Evolutionary conservation across 2,888 invertebrate genomes (phyloP), one percentile per base, ranked within the genome.

Genomic region (Oscheius myriophilus): DNA sequence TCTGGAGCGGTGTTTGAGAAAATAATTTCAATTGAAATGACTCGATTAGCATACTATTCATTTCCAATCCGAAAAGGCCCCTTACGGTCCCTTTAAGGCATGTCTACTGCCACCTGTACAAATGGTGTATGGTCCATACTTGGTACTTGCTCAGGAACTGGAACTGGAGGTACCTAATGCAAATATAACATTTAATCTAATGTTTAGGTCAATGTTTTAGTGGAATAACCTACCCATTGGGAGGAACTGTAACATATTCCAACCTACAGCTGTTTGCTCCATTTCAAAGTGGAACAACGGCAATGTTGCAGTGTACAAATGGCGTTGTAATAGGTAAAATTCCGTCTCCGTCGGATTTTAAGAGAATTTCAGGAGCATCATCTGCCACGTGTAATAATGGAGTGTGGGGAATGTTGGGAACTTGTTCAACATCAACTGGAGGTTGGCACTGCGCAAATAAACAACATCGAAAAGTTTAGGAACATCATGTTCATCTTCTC

Each of bases 201-300:
- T 33, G 33, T 33, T 33, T 33, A 33, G 33, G 33, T 33, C 33
- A 33, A 33, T 54, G 54, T 11, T 16, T 25, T 2, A 11, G 23
- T 12, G 49, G 18, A 16, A 46, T 61, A 7, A 21, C 14, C 16
- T n/a, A 45, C 6, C 61, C 61, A 12, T 18, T 61, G 3, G 61
- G 61, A 46, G 57, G 42, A 1, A 61, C 61, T 49, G 45, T 61
- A 4, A 46, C 25, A 25, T 61, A 46, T 46, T 61, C 61, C n/a
- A 46, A 61, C 11, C 12, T n/a, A 39, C 23, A 7, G 1, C 1
- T 33, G 16, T 23, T 64, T 26, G 55, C 11, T 0, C 53, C 55
- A 3, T 64, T 53, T 21, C 53, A 41, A 4, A 11, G 23, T 25
- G 41, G 41, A 14, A 54, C 54, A 4, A 43, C 26, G 16, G 58